A percentile compares a stretch with the other conserved stretches of the same genome.
Conservation (phyloP, 1,140 invertebrate genomes). For the Coelopa frigida region DNA sequence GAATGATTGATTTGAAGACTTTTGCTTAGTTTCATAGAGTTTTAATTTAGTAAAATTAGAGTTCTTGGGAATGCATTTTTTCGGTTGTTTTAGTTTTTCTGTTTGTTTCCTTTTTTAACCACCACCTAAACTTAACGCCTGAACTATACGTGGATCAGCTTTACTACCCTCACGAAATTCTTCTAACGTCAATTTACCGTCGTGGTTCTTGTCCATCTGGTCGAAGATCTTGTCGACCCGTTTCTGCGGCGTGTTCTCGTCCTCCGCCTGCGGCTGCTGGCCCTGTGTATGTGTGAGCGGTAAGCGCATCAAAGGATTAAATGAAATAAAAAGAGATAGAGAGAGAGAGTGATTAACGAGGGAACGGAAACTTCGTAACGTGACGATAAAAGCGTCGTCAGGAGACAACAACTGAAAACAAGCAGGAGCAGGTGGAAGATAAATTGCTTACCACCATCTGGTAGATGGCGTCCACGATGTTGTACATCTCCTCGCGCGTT, state of each 20-base stretch:
- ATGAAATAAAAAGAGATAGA: background rate
- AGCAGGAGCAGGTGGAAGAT: too few species aligned
- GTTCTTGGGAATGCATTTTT: background rate
- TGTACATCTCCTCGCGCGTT: slow-evolving; percentile 96
- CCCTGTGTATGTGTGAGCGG: slow-evolving; percentile 53
- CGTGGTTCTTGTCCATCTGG: slow-evolving; percentile 98
- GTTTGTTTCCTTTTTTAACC: slow-evolving; percentile 50
- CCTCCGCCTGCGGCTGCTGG: slow-evolving; percentile 80
- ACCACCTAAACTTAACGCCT: slow-evolving; percentile 77
- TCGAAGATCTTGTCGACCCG: slow-evolving; percentile 96
- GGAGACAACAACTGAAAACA: too few species aligned
- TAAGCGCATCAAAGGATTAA: too few species aligned
- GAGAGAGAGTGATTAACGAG: background rate
- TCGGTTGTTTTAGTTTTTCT: background rate
- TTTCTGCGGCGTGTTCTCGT: slow-evolving; percentile 92
- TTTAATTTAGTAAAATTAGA: too few species aligned
- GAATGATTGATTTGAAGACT: too few species aligned
- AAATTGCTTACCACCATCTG: slow-evolving; percentile 97
- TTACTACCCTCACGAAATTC: slow-evolving; percentile 98
- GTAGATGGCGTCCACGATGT: slow-evolving; percentile 98
- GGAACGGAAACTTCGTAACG: too few species aligned
- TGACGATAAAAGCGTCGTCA: too few species aligned
- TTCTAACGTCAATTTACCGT: slow-evolving; percentile 92
- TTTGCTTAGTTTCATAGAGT: too few species aligned
- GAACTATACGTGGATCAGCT: slow-evolving; percentile 96